Percentiles rank a stretch among this genome's conserved stretches.
Conservation (phyloP, 2,797 vertebrate species). For the Pteropus rufus region DNA sequence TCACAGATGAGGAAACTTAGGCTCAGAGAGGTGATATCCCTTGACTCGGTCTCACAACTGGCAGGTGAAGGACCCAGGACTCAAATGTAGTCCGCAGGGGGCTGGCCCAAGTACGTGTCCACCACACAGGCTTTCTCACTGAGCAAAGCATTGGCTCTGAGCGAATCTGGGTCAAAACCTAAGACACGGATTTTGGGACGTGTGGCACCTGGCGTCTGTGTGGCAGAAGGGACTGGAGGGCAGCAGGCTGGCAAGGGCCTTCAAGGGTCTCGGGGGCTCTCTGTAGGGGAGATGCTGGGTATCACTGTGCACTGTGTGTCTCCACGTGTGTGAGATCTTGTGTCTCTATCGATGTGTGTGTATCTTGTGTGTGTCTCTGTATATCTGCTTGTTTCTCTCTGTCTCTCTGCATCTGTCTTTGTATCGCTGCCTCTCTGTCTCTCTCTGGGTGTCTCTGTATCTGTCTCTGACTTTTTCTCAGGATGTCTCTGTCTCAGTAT, state of each 20-base stretch:
- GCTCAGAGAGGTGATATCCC: background rate
- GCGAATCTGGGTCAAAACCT: background rate
- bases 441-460: background rate
- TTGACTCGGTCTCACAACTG: background rate
- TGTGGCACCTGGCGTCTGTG: background rate
- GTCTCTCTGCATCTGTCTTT: background rate
- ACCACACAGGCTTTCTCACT: rapidly evolving
- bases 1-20: background rate
- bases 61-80: background rate
- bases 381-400: background rate
- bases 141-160: rapidly evolving
- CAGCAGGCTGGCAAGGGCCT: background rate
- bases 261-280: background rate
- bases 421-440: background rate
- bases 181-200: too few relatives aligned
- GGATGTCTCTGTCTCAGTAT: background rate
- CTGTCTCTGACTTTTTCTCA: background rate
- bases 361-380: background rate
- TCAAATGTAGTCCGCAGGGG: rapidly evolving
- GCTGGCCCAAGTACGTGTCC: rapidly evolving
- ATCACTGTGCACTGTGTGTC: background rate
- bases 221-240: background rate
- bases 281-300: too few relatives aligned
- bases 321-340: background rate
- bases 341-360: background rate